These are phyloP conservation scores for Tanypteryx hageni DNA, from an alignment of 2,888 invertebrate species.

Conservation along the genomic window DNA sequence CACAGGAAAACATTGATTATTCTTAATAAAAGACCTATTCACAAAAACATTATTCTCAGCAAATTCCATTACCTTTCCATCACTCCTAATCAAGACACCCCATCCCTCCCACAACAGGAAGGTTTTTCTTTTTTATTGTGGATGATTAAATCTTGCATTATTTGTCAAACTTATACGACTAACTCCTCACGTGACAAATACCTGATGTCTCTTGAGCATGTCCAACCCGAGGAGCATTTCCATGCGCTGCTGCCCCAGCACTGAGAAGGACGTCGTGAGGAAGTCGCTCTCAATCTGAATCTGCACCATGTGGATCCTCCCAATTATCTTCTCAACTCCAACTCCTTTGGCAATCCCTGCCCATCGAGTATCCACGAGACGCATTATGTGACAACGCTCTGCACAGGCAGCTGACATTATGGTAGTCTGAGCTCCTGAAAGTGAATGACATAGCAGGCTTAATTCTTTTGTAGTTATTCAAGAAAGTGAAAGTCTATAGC, in stretches of 20 bases:
- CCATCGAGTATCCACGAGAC: conserved; percentile 94
- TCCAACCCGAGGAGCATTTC: conserved; percentile 98
- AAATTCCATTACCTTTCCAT: too few species aligned
- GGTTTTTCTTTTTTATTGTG: too few species aligned
- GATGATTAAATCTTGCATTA: too few species aligned
- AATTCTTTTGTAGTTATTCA: not conserved
- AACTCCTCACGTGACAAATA: conserved; percentile 71
- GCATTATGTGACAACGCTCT: conserved; percentile 94
- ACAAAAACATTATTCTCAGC: too few species aligned
- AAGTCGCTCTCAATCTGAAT: conserved; percentile 96
- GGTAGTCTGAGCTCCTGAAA: conserved; percentile 92
- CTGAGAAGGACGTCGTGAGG: conserved; percentile 96
- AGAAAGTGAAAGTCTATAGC: not conserved
- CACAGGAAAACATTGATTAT: too few species aligned
- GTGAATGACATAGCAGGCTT: conserved; percentile 52
- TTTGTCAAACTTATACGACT: too few species aligned
- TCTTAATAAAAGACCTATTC: too few species aligned
- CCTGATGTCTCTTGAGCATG: conserved; percentile 98
- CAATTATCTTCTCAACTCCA: conserved; percentile 96
- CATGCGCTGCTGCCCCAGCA: conserved; percentile 97
- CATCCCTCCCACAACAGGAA: too few species aligned
- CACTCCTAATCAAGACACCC: too few species aligned
- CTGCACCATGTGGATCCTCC: conserved; percentile 97
- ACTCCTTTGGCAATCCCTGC: conserved; percentile 98
- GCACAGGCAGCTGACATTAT: conserved; percentile 98